A percentile compares a stretch with the other conserved stretches of the same genome.
These are phyloP conservation scores for Xenops minutus DNA, from an alignment of 2,797 vertebrate genomes.

Conservation along the genomic window DNA sequence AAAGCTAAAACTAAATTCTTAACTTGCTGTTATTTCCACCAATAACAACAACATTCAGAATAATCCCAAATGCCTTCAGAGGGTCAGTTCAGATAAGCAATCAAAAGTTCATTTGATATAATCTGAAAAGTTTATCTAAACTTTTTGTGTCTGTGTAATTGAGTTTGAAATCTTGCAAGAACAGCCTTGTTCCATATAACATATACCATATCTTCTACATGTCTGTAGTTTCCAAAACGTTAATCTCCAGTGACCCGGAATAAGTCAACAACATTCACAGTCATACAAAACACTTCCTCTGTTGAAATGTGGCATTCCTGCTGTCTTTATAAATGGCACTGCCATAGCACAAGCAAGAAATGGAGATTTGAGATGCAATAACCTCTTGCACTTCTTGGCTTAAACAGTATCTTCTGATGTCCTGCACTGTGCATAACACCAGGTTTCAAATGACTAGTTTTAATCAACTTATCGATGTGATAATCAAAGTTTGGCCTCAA, in stretches of 20 bases:
- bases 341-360: background rate
- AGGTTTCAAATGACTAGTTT: slow-evolving; percentile 37
- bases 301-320: background rate
- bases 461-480: slow-evolving; percentile 4
- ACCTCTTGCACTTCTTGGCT: slow-evolving; percentile 18
- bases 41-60: background rate
- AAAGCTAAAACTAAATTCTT: slow-evolving; percentile 3
- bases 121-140: slow-evolving; percentile 39
- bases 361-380: slow-evolving; percentile 12
- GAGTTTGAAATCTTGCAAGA: slow-evolving; percentile 50
- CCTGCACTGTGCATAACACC: background rate
- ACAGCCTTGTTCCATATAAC: background rate
- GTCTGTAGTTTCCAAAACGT: slow-evolving; percentile 35
- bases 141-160: slow-evolving; percentile 30
- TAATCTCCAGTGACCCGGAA: background rate
- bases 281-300: background rate
- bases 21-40: background rate
- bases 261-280: slow-evolving; percentile 10
- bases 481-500: slow-evolving; percentile 24
- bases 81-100: slow-evolving; percentile 46
- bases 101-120: slow-evolving; percentile 42
- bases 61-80: slow-evolving; percentile 16
- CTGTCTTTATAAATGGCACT: slow-evolving; percentile 13
- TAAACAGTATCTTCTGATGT: background rate
- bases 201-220: background rate